Conservation (phyloP, 2,797 vertebrate species). For the Silurus lanzhouensis region DNA sequence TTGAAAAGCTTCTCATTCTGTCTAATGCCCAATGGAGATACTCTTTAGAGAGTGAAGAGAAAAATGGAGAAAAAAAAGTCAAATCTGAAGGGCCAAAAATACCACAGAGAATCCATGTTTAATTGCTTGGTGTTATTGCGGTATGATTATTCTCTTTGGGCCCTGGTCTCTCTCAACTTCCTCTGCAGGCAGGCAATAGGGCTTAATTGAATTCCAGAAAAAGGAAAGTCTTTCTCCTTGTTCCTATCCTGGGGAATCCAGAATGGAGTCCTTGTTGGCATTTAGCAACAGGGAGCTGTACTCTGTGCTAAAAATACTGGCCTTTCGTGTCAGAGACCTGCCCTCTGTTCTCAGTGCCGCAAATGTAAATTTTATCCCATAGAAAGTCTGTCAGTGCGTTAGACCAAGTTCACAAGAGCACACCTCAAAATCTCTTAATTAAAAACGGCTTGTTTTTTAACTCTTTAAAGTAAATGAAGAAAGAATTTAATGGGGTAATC, state of each 20-base stretch:
- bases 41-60: conserved; percentile 37
- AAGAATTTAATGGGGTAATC: conserved; percentile 31
- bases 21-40: conserved; percentile 47
- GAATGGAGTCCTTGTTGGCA: conserved; percentile 47
- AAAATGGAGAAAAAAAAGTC: conserved; percentile 45
- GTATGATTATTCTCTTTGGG: conserved; percentile 56
- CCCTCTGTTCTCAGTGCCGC: background rate
- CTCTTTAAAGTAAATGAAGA: conserved; percentile 37
- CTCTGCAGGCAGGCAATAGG: conserved; percentile 53
- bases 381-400: conserved; percentile 32
- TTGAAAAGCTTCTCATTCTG: conserved; percentile 43
- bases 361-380: conserved; percentile 38
- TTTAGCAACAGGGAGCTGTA: conserved; percentile 55
- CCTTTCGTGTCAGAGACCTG: conserved; percentile 40
- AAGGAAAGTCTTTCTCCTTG: conserved; percentile 44
- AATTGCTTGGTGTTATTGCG: conserved; percentile 63
- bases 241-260: conserved; percentile 50
- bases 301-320: conserved; percentile 54
- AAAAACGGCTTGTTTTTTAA: conserved; percentile 4
- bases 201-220: conserved; percentile 65
- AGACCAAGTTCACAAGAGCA: conserved; percentile 31
- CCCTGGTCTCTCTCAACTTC: conserved; percentile 47
- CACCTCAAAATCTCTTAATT: conserved; percentile 20
- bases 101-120: conserved; percentile 59
- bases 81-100: conserved; percentile 60